A percentile compares a stretch with the other conserved stretches of the same genome.
Conservation (phyloP, 2,113 vertebrate species). For the Salvelinus fontinalis region DNA sequence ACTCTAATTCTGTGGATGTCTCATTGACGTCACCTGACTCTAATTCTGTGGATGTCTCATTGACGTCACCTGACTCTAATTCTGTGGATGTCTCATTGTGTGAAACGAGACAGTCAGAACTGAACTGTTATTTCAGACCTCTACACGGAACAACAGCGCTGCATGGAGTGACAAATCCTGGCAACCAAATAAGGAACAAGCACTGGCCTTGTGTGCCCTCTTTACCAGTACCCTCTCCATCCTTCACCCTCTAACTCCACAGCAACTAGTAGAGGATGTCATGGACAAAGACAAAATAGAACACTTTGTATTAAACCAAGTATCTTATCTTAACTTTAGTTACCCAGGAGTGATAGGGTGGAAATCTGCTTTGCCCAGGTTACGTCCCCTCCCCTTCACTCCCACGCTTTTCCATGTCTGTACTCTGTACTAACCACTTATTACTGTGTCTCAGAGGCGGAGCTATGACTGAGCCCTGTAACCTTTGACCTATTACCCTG, state of each 20-base stretch:
- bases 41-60: too few species aligned
- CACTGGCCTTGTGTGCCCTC: slow-evolving; percentile 39
- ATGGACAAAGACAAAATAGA: slow-evolving; percentile 25
- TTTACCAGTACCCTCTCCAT: slow-evolving; percentile 23
- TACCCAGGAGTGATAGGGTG: slow-evolving; percentile 39
- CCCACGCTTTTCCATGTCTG: slow-evolving; percentile 21
- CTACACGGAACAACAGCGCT: slow-evolving; percentile 8
- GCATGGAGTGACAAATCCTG: slow-evolving; percentile 23
- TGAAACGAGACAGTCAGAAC: too few species aligned
- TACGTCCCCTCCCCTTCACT: slow-evolving; percentile 9
- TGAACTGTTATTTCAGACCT: too few species aligned
- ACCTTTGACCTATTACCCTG: slow-evolving; percentile 53
- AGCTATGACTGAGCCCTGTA: slow-evolving; percentile 71
- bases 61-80: too few species aligned
- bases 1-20: too few species aligned
- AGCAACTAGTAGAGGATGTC: slow-evolving; percentile 25
- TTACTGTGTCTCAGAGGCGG: slow-evolving; percentile 60
- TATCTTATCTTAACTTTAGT: slow-evolving; percentile 35
- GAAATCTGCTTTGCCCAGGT: slow-evolving; percentile 29
- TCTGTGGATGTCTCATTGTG: too few species aligned
- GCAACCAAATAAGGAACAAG: slow-evolving; percentile 34
- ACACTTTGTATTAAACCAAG: slow-evolving; percentile 38
- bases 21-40: too few species aligned
- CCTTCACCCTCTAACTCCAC: slow-evolving; percentile 8
- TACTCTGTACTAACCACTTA: slow-evolving; percentile 70